A percentile compares a stretch with the other conserved stretches of the same genome.
These are phyloP conservation scores for Platerodrilus igneus DNA, from an alignment of 2,888 invertebrate species.

Conservation along the genomic window DNA sequence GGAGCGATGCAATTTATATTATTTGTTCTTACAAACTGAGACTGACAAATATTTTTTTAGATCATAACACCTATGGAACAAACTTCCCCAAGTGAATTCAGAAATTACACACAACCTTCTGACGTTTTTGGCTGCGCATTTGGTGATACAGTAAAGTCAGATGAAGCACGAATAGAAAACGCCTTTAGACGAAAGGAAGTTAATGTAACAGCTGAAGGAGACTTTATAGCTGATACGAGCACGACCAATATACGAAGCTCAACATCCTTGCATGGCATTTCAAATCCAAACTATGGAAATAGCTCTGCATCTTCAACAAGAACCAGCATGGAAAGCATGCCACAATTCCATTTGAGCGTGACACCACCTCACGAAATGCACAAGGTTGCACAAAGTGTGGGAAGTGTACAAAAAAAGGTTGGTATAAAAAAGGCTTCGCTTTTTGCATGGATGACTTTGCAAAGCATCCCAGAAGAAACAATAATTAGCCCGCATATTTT, in stretches of 20 bases:
- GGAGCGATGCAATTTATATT: too few species aligned
- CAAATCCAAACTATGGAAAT: constrained; percentile 45
- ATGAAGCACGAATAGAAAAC: constrained; percentile 42
- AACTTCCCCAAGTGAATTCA: constrained; percentile 1
- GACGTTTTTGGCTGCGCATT: constrained; percentile 19
- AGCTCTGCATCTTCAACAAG: constrained; percentile 39
- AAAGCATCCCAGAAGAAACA: constrained; percentile 96
- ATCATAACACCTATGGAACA: too few species aligned
- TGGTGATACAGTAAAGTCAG: constrained; percentile 38
- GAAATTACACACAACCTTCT: constrained; percentile 13
- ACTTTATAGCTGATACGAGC: constrained; percentile 19
- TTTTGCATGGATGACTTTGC: constrained; percentile 93
- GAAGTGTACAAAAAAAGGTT: constrained; percentile 48
- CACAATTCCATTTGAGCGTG: constrained; percentile 26
- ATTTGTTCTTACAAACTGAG: too few species aligned
- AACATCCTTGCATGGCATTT: constrained; percentile 42
- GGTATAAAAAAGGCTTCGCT: constrained; percentile 83
- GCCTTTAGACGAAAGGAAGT: constrained; percentile 43
- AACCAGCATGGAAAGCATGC: constrained; percentile 31
- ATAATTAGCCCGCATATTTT: constrained; percentile 95
- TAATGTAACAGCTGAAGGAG: constrained; percentile 12
- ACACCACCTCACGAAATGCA: constrained; percentile 27
- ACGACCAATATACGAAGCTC: constrained; percentile 26
- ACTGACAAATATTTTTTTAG: too few species aligned
- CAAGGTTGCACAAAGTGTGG: constrained; percentile 13